Base-by-base conservation (phyloP, 2,797 vertebrate genomes). In the Harpagifer antarcticus region DNA sequence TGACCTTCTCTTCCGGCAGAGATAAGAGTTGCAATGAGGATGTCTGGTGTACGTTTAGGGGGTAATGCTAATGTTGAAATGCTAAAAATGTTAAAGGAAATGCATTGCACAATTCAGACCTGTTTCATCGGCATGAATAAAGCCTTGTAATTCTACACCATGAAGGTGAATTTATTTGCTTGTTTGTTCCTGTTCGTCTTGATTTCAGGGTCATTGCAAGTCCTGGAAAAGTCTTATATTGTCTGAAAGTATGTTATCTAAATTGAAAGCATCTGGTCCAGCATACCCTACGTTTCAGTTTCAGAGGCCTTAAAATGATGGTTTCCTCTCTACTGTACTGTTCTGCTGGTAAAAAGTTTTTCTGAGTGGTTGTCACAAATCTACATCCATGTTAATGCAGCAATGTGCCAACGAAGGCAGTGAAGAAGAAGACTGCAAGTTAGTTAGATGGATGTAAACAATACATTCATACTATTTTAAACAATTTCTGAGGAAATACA, bases 1-100 rank as follows among this genome's bases (percentile, higher is more conserved):
- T 55, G 20, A 61, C 19, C n/a, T 70, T 65, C 17, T 69, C 63
- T 63, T 9, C 6, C 10, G 33, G 43, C 45, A 56, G 19, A 68
- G 53, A 44, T 82, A 69, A 45, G 31, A 70, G 40, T 4, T 44
- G 45, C 44, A 16, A 37, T 37, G 9, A 10, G 37, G 56, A 2
- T 49, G 27, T 43, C 5, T 40, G 27, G 10, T 68, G 48, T 43
- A 74, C 45, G 13, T 9, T 62, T 16, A 5, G 27, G 27, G 27
- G 27, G 27, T 4, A 27, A 27, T 27, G 27, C 27, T 27, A 27
- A 27, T 27, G 27, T 27, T 27, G 27, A 27, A 27, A 27, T 27
- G 4, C 27, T 27, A 27, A 27, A 27, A 27, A 27, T 27, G 27
- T 27, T 27, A 53, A 53, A 70, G 31, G 12, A 75, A 53, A 27